A percentile compares a stretch with the other conserved stretches of the same genome.
phyloP scores from a whole-genome alignment of 2,888 invertebrate species.

The Saturnia japonica region DNA sequence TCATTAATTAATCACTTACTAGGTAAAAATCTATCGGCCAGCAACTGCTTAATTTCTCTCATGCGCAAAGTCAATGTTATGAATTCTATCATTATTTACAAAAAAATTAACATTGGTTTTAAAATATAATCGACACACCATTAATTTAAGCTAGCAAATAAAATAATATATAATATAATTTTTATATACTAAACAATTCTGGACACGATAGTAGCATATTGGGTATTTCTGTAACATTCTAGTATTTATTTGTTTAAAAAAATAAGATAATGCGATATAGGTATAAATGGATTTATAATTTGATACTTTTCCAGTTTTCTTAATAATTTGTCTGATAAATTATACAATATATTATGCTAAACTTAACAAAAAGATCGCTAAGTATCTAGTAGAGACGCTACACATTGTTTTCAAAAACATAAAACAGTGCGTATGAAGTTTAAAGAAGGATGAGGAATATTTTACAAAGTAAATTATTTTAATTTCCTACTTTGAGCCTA shows the following conservation, averaged over 20 bases:
- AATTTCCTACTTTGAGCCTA: conserved; percentile 41
- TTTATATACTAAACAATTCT: background rate
- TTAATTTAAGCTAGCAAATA: too few species aligned
- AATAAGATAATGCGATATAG: background rate
- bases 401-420: too few species aligned
- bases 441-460: background rate
- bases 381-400: too few species aligned
- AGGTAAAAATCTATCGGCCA: background rate
- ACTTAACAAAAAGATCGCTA: too few species aligned
- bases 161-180: too few species aligned
- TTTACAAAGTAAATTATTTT: background rate
- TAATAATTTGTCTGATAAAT: background rate
- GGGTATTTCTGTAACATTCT: background rate
- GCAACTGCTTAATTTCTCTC: background rate
- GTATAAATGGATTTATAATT: background rate
- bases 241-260: background rate
- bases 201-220: background rate
- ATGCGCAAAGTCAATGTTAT: background rate
- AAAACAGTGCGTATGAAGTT: too few species aligned
- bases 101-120: too few species aligned
- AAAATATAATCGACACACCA: too few species aligned
- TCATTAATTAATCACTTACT: background rate
- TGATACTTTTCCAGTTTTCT: background rate
- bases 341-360: background rate
- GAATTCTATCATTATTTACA: background rate